Conservation (phyloP, 2,797 vertebrate species). For the Sebastolobus altivelis region DNA sequence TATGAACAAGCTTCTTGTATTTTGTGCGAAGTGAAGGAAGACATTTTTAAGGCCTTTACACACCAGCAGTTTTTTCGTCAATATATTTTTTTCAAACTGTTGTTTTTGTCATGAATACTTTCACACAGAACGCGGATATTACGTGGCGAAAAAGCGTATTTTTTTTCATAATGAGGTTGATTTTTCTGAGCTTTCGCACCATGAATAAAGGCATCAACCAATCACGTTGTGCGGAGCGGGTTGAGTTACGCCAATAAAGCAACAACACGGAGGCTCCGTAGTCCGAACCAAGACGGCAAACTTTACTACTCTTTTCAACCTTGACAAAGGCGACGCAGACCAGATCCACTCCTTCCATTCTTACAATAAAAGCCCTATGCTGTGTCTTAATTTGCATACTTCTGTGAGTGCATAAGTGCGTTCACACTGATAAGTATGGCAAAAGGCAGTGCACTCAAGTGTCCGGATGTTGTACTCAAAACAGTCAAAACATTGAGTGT, state of each 20-base stretch:
- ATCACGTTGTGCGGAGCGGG: not conserved
- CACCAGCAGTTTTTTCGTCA: too few species aligned
- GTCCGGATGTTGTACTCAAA: too few species aligned
- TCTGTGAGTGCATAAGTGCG: too few species aligned
- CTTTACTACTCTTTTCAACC: not conserved
- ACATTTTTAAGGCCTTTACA: not conserved
- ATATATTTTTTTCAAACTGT: too few species aligned
- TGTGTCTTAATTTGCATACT: too few species aligned
- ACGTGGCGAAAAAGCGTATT: not conserved
- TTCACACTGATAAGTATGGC: too few species aligned
- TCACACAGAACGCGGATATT: not conserved
- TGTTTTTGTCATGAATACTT: too few species aligned
- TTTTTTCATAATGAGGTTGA: not conserved
- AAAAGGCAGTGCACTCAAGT: too few species aligned
- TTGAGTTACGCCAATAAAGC: not conserved
- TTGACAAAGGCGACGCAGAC: not conserved
- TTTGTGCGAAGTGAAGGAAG: not conserved
- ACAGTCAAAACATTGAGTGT: too few species aligned
- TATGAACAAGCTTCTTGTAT: not conserved
- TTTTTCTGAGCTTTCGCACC: not conserved
- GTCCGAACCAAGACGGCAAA: not conserved
- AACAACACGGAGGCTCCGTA: not conserved
- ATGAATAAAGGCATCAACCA: not conserved
- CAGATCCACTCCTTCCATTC: not conserved
- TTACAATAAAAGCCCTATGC: not conserved